These are phyloP conservation scores for Ctenopoma kingsleyae DNA, from an alignment of 2,797 vertebrate genomes.

Conservation along the genomic window DNA sequence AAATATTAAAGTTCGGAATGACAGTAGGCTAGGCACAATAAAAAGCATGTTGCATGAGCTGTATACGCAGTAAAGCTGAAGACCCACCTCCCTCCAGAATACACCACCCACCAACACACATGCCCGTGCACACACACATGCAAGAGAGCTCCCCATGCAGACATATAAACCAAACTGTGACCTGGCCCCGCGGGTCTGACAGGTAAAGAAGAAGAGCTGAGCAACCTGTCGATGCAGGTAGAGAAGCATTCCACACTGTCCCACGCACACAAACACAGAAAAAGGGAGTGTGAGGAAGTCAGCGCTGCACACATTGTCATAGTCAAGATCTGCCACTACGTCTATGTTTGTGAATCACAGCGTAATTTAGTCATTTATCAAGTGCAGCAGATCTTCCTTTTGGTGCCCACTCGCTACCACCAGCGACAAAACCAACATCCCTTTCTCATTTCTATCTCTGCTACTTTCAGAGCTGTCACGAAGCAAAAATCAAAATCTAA, in stretches of 20 bases:
- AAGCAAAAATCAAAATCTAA: conserved; percentile 53
- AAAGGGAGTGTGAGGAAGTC: conserved; percentile 16
- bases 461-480: conserved; percentile 50
- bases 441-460: conserved; percentile 32
- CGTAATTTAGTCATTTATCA: conserved; percentile 43
- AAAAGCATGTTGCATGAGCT: conserved; percentile 9
- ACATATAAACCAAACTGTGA: conserved; percentile 46
- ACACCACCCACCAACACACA: conserved; percentile 3
- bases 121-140: conserved; percentile 2
- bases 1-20: not conserved
- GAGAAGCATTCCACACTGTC: conserved; percentile 70
- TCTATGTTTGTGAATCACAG: conserved; percentile 22
- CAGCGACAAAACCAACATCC: conserved; percentile 33
- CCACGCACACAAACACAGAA: conserved; percentile 30
- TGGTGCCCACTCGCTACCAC: conserved; percentile 40
- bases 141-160: conserved; percentile 1
- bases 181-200: conserved; percentile 75
- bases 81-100: not conserved
- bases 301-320: not conserved
- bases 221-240: conserved; percentile 80
- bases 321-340: conserved; percentile 20
- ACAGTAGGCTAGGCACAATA: conserved; percentile 5
- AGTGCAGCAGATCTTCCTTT: conserved; percentile 33
- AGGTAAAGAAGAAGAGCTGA: conserved; percentile 66
- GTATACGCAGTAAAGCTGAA: conserved; percentile 44